Percentiles rank a stretch among this genome's conserved stretches.
Conservation (phyloP, 1,140 invertebrate genomes). For the Drosophila lowei region DNA sequence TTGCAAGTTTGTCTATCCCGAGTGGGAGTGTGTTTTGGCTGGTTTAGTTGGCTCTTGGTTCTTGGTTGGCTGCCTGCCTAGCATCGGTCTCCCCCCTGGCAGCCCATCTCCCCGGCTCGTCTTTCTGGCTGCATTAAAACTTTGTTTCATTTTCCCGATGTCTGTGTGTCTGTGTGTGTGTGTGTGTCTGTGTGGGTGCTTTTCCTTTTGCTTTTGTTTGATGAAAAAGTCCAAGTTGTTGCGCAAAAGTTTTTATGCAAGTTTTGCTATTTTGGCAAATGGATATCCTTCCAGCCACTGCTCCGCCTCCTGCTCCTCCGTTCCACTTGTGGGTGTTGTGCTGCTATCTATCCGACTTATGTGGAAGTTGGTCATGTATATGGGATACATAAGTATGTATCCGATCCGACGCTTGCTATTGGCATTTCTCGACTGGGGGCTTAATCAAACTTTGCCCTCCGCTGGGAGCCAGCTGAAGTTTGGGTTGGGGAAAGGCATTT, state of each 20-base stretch:
- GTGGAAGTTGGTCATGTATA: conserved; percentile 55
- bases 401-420: conserved; percentile 39
- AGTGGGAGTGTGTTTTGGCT: conserved; percentile 31
- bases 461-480: conserved; percentile 11
- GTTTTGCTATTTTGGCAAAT: conserved; percentile 81
- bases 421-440: conserved; percentile 42
- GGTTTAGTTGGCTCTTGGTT: conserved; percentile 40
- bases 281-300: conserved; percentile 55
- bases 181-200: conserved; percentile 23
- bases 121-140: conserved; percentile 67
- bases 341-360: conserved; percentile 45
- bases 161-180: not conserved
- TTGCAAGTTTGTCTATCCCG: conserved; percentile 47
- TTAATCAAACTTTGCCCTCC: conserved; percentile 66
- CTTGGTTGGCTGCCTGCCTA: conserved; percentile 27
- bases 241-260: conserved; percentile 80
- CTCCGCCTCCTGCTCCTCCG: conserved; percentile 16
- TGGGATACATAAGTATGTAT: conserved; percentile 22
- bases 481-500: conserved; percentile 11
- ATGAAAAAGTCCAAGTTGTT: conserved; percentile 81
- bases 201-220: conserved; percentile 67
- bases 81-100: conserved; percentile 30
- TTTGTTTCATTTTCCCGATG: conserved; percentile 68
- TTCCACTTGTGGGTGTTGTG: conserved; percentile 30
- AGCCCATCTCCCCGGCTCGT: not conserved